phyloP scores from a whole-genome alignment of 2,113 vertebrate species.

The Poeciliopsis prolifica region DNA sequence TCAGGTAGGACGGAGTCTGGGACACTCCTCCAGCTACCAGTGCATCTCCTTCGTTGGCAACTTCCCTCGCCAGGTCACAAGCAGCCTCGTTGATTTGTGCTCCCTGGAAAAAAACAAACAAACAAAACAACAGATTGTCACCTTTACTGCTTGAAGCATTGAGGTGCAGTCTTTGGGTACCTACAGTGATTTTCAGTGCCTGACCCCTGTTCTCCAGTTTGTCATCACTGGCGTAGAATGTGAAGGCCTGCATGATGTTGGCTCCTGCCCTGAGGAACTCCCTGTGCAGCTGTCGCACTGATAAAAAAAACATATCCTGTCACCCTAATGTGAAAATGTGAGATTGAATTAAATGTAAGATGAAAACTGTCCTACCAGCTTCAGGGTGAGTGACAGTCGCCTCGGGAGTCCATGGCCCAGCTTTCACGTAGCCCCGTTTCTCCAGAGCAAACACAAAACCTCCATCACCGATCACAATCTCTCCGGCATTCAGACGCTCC shows the following conservation, averaged over 20 bases:
- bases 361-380: conserved; percentile 82
- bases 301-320: neutral
- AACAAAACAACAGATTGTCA: neutral
- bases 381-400: conserved; percentile 91
- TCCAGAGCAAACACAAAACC: conserved; percentile 97
- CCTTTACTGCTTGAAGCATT: conserved; percentile 21
- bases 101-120: conserved; percentile 72
- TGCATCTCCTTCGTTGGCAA: conserved; percentile 91
- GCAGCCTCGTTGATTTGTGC: conserved; percentile 95
- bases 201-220: conserved; percentile 97
- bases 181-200: conserved; percentile 87
- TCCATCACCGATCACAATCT: conserved; percentile 95
- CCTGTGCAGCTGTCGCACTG: conserved; percentile 95
- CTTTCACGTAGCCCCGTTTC: conserved; percentile 96
- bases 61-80: conserved; percentile 92
- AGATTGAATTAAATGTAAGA: neutral
- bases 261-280: conserved; percentile 95
- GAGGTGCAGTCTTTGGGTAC: conserved; percentile 19
- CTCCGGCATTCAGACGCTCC: conserved; percentile 89
- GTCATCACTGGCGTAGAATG: conserved; percentile 98
- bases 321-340: neutral
- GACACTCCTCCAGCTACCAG: conserved; percentile 95
- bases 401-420: conserved; percentile 97
- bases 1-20: conserved; percentile 97
- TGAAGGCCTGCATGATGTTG: conserved; percentile 95